phyloP scores from a whole-genome alignment of 2,113 vertebrate species.

The Cromileptes altivelis region DNA sequence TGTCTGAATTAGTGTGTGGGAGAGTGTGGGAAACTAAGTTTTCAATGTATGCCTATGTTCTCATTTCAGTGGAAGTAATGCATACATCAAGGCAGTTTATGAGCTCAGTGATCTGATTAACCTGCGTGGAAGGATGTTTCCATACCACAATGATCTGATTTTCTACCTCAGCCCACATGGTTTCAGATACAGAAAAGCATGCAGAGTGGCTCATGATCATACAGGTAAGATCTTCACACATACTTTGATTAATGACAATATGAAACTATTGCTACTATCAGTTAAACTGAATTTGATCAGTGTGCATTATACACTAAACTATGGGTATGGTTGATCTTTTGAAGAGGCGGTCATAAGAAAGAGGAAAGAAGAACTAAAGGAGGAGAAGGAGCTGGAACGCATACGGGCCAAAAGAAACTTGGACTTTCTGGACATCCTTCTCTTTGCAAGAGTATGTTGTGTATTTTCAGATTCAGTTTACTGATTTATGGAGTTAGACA shows the following conservation, averaged over 20 bases:
- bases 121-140: slow-evolving; percentile 79
- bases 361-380: slow-evolving; percentile 85
- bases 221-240: slow-evolving; percentile 81
- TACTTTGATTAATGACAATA: not conserved
- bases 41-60: not conserved
- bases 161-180: slow-evolving; percentile 90
- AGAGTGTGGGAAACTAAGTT: not conserved
- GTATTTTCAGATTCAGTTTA: not conserved
- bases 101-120: slow-evolving; percentile 83
- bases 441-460: slow-evolving; percentile 88
- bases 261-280: not conserved
- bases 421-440: slow-evolving; percentile 94
- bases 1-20: not conserved
- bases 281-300: no score
- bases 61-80: slow-evolving; percentile 83
- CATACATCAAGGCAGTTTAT: slow-evolving; percentile 90
- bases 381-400: slow-evolving; percentile 82
- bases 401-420: slow-evolving; percentile 85
- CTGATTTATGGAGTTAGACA: not conserved
- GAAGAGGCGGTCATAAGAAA: slow-evolving; percentile 85
- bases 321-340: no score
- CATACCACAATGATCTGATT: slow-evolving; percentile 87
- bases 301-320: no score
- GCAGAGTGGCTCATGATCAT: slow-evolving; percentile 83
- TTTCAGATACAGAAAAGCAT: slow-evolving; percentile 83